Evolutionary conservation across 2,113 vertebrate genomes (phyloP), one percentile per base, ranked within the genome.

Genomic region (Saguinus imperator): DNA sequence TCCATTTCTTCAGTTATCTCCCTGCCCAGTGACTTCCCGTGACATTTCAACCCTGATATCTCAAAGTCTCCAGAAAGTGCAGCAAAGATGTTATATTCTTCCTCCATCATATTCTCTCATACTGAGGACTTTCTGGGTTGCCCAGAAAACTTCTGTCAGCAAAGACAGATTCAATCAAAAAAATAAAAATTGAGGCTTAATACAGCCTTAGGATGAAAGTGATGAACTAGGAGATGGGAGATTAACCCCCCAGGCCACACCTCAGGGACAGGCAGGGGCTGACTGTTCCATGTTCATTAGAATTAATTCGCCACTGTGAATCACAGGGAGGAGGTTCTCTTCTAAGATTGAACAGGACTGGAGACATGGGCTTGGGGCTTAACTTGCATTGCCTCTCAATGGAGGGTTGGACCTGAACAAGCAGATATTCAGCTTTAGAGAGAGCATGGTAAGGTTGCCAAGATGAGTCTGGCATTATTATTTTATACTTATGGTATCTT

Each of bases 131-230:
- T 93, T 61, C 93, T 64, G 50, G 90, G 80, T 95, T 58, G 45
- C 98, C 96, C 95, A 95, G 97, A 97, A 98, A 98, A 98, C 96
- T 94, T 97, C 95, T 97, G 96, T 98, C 89, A 80, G 92, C 91
- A 93, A 94, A 96, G 97, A 97, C 94, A 97, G 82, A 98, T 96
- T 98, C 98, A 96, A 98, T 98, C 96, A 97, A 97, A 98, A 43
- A 43, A 98, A 14, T 87, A 94, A 98, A 92, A 98, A 97, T 6
- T 0, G 75, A 97, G 93, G 96, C 95, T 98, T 97, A 97, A 98
- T 98, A 98, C 97, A 96, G 95, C 96, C 97, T 72, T 76, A 80
- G 94, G 87, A 12, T 98, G 97, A 93, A 98, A 97, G 77, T 57
- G 45, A 98, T 98, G 97, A 98, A 97, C 96, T 81, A 96, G 94